Evolutionary conservation across 2,113 vertebrate species (phyloP).

Genomic region (Periophthalmodon schlosseri): DNA sequence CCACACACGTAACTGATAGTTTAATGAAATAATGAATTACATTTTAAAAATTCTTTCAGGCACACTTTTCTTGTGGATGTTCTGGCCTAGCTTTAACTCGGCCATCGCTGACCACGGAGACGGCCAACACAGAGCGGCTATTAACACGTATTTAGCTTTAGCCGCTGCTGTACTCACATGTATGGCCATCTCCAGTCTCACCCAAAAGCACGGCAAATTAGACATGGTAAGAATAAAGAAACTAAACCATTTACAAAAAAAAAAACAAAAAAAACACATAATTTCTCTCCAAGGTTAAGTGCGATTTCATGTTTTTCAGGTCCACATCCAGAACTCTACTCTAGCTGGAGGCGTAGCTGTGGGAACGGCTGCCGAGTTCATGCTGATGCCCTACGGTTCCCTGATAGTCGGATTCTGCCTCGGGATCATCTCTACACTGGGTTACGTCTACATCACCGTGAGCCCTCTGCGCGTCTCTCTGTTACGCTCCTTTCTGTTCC

Average conservation of each 20-base stretch:
- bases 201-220: slow-evolving; percentile 89
- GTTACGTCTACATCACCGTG: slow-evolving; percentile 84
- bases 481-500: background rate
- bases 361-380: slow-evolving; percentile 93
- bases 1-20: background rate
- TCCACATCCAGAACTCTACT: slow-evolving; percentile 95
- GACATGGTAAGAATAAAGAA: slow-evolving; percentile 83
- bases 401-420: slow-evolving; percentile 90
- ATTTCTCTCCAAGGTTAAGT: no score
- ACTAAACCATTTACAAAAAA: no score
- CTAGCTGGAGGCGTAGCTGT: slow-evolving; percentile 92
- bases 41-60: slow-evolving; percentile 66
- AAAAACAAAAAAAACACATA: background rate
- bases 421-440: slow-evolving; percentile 87
- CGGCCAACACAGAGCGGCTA: slow-evolving; percentile 89
- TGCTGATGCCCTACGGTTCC: slow-evolving; percentile 90
- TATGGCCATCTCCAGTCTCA: slow-evolving; percentile 87
- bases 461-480: background rate
- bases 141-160: slow-evolving; percentile 95
- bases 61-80: slow-evolving; percentile 96
- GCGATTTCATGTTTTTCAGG: slow-evolving; percentile 67
- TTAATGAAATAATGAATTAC: background rate
- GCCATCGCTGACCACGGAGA: slow-evolving; percentile 87
- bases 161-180: slow-evolving; percentile 88
- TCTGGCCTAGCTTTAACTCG: slow-evolving; percentile 99